These are phyloP conservation scores for Camponotus floridanus DNA, from an alignment of 1,140 invertebrate species.

Conservation along the genomic window DNA sequence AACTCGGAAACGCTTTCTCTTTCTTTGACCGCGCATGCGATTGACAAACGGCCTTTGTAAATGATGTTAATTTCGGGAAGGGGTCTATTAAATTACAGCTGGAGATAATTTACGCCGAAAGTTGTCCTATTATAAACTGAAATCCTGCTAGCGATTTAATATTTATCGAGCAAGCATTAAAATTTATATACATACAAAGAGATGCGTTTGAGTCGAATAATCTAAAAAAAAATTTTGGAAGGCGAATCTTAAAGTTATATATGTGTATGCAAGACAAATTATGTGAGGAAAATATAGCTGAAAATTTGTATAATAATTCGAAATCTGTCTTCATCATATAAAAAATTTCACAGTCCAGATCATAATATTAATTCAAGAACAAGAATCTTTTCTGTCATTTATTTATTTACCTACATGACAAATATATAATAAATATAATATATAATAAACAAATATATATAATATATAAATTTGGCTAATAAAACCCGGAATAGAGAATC, in stretches of 20 bases:
- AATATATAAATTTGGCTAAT: not conserved
- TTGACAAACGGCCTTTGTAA: conserved; percentile 46
- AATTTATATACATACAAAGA: not conserved
- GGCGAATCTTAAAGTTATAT: too few relatives aligned
- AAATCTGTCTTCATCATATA: too few relatives aligned
- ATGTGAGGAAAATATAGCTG: too few relatives aligned
- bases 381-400: not conserved
- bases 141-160: not conserved
- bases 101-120: conserved; percentile 35
- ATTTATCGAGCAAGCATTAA: not conserved
- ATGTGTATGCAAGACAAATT: too few relatives aligned
- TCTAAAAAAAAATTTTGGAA: not conserved
- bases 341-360: not conserved
- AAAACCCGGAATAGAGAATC: not conserved
- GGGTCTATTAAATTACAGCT: conserved; percentile 37
- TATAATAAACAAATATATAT: not conserved
- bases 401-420: not conserved
- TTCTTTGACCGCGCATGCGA: conserved; percentile 54
- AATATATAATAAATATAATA: not conserved
- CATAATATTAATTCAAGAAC: not conserved
- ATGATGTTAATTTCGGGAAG: conserved; percentile 43
- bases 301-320: too few relatives aligned
- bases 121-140: conserved; percentile 10
- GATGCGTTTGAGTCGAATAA: not conserved
- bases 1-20: conserved; percentile 58